phyloP scores from a whole-genome alignment of 2,888 invertebrate species.

The Vanessa cardui region DNA sequence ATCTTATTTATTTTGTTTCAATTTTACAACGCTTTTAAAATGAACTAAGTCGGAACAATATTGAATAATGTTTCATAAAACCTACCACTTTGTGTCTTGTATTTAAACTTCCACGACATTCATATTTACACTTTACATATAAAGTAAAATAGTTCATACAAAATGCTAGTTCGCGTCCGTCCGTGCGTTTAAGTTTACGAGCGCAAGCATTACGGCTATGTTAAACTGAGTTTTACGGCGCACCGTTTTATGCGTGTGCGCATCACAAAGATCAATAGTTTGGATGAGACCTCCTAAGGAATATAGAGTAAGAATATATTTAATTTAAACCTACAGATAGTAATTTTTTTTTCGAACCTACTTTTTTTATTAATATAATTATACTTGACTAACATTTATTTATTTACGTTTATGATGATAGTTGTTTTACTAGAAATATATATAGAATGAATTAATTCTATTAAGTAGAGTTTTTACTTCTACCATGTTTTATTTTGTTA shows the following conservation, averaged over 20 bases:
- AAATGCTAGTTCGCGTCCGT: constrained; percentile 50
- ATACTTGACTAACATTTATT: neutral
- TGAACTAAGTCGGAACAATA: too few species aligned
- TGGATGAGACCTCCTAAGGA: constrained; percentile 23
- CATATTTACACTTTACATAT: constrained; percentile 16
- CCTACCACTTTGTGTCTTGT: neutral
- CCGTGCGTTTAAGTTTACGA: constrained; percentile 58
- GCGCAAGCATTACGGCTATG: constrained; percentile 66
- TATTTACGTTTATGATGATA: too few species aligned
- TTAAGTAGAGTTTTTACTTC: too few species aligned
- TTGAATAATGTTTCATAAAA: neutral
- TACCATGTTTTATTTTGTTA: too few species aligned
- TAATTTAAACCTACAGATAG: neutral
- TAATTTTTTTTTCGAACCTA: neutral
- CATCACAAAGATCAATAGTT: constrained; percentile 38
- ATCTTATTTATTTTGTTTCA: too few species aligned
- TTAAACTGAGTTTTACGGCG: constrained; percentile 69
- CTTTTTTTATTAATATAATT: neutral
- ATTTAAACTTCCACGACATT: neutral
- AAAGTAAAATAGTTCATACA: constrained; percentile 39
- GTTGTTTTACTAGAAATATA: too few species aligned
- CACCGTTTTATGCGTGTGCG: constrained; percentile 51
- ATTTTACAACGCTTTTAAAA: too few species aligned
- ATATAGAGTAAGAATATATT: constrained; percentile 13
- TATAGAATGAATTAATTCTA: too few species aligned